phyloP scores from a whole-genome alignment of 2,888 invertebrate species.

The Ormyrus nitidulus region DNA sequence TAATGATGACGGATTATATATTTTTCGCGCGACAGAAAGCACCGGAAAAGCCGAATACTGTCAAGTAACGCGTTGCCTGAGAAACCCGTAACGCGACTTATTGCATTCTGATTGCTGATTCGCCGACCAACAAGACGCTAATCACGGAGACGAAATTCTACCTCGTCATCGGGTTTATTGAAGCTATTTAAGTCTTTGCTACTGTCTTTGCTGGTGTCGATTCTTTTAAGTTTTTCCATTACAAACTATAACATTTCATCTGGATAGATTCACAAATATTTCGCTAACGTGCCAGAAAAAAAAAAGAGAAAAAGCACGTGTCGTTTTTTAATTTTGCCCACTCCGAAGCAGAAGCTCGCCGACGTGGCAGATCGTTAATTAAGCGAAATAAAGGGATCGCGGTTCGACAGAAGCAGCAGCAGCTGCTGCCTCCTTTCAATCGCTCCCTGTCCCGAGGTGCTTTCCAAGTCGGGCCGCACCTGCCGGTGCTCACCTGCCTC shows the following conservation, averaged over 20 bases:
- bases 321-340: background rate
- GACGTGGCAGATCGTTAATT: constrained; percentile 22
- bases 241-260: no score
- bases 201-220: no score
- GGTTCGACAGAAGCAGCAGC: constrained; percentile 21
- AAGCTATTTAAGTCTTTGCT: no score
- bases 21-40: background rate
- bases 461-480: constrained; percentile 23
- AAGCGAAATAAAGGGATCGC: constrained; percentile 12
- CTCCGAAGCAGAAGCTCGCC: background rate
- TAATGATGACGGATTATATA: constrained; percentile 29
- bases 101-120: background rate
- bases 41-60: constrained; percentile 25
- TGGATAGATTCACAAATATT: no score
- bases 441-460: constrained; percentile 1
- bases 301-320: no score
- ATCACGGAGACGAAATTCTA: no score
- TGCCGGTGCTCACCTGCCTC: constrained; percentile 44
- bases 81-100: background rate
- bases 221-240: no score
- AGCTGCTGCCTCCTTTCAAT: constrained; percentile 38
- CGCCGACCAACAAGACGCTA: no score
- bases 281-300: no score
- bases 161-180: no score
- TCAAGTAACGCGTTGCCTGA: background rate